phyloP scores from a whole-genome alignment of 2,797 vertebrate species.

The Falco rusticolus region DNA sequence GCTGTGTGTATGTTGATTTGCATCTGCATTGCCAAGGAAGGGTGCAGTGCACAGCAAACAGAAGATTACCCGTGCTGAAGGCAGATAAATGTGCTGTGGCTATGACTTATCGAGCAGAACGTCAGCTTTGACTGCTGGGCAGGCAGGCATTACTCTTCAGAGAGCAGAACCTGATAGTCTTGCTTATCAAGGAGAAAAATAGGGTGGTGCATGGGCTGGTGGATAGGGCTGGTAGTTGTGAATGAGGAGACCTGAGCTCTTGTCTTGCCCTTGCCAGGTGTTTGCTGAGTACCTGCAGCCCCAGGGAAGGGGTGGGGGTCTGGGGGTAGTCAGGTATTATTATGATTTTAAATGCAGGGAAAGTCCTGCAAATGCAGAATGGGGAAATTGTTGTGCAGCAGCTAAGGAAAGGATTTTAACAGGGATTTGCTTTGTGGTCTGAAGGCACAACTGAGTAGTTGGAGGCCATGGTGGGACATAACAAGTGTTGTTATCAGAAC shows the following conservation, averaged over 20 bases:
- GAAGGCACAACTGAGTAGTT: rapidly evolving
- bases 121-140: neutral
- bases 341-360: neutral
- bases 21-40: neutral
- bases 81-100: neutral
- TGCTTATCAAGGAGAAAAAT: neutral
- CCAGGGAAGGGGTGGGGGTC: neutral
- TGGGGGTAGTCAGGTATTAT: neutral
- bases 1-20: neutral
- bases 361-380: neutral
- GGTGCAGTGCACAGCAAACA: neutral
- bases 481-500: neutral
- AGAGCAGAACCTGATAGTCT: neutral
- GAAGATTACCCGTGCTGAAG: neutral
- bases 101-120: neutral
- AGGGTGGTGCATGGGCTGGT: neutral
- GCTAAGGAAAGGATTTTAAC: neutral
- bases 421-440: neutral
- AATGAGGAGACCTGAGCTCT: neutral
- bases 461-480: neutral
- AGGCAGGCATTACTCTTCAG: neutral
- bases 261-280: rapidly evolving
- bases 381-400: neutral
- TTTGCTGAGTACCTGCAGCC: neutral
- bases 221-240: neutral